These are phyloP conservation scores for Trissolcus japonicus DNA, from an alignment of 2,888 invertebrate species.

Conservation along the genomic window DNA sequence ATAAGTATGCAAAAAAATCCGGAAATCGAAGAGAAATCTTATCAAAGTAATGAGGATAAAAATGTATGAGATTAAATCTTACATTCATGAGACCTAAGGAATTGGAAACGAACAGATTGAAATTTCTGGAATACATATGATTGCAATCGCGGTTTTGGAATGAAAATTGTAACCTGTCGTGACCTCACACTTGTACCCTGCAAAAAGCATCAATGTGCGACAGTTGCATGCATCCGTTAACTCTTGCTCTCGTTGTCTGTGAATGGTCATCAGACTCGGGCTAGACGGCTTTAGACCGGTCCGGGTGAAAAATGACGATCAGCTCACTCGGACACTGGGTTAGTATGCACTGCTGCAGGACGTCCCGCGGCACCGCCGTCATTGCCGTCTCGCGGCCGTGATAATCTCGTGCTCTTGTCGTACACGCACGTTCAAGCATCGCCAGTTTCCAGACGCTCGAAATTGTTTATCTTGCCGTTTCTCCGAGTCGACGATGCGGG, in stretches of 20 bases:
- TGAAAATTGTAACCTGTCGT: neutral
- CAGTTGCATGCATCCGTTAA: neutral
- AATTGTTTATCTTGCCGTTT: neutral
- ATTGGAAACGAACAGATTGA: no score
- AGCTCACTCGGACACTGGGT: constrained; percentile 58
- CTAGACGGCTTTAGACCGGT: constrained; percentile 72
- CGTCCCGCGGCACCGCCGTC: constrained; percentile 36
- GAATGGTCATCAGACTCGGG: constrained; percentile 63
- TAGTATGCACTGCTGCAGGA: constrained; percentile 48
- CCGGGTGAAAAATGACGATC: constrained; percentile 61
- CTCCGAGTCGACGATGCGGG: constrained; percentile 50
- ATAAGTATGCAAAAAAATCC: no score
- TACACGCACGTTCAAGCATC: constrained; percentile 12
- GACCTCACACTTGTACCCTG: neutral
- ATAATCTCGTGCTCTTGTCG: constrained; percentile 52
- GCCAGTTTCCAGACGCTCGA: no score
- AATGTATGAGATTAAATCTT: no score
- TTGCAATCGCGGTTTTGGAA: no score
- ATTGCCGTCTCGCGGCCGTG: constrained; percentile 39
- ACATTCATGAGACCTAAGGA: no score
- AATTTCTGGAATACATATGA: no score
- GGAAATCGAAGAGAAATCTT: no score
- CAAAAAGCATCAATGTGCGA: neutral
- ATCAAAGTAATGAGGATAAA: no score
- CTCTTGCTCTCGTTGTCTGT: neutral